Conservation (phyloP, 2,888 invertebrate species). For the Tetranychus truncatus region DNA sequence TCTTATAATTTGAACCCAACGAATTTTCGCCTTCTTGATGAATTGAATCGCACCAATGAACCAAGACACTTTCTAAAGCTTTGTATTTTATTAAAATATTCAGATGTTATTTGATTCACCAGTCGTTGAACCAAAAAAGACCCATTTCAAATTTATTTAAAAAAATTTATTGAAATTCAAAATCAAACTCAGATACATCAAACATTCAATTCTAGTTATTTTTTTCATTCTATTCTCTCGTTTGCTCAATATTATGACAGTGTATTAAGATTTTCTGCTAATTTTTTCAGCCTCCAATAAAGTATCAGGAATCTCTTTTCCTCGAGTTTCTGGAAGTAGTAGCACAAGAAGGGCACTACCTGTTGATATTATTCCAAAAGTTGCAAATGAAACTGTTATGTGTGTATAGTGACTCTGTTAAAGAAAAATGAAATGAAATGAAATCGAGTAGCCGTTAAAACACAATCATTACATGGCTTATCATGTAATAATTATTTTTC, state of each 20-base stretch:
- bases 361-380: slow-evolving; percentile 14
- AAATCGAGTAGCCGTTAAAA: not conserved
- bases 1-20: not conserved
- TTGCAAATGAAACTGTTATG: not conserved
- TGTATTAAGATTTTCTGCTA: not conserved
- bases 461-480: not conserved
- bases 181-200: too few species aligned
- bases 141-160: too few species aligned
- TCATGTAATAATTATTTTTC: not conserved
- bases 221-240: not conserved
- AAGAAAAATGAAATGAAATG: not conserved
- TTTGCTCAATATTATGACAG: not conserved
- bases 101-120: too few species aligned
- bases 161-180: too few species aligned
- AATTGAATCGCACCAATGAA: not conserved
- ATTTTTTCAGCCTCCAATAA: slow-evolving; percentile 17
- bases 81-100: too few species aligned
- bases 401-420: not conserved
- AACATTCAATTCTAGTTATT: not conserved
- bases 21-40: not conserved
- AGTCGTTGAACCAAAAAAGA: too few species aligned
- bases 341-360: slow-evolving; percentile 16
- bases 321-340: slow-evolving; percentile 23
- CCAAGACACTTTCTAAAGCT: too few species aligned
- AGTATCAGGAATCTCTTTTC: not conserved